Evolutionary conservation across 2,113 vertebrate species (phyloP), one percentile per base, ranked within the genome.

Genomic region (Mesoclemmys tuberculata): DNA sequence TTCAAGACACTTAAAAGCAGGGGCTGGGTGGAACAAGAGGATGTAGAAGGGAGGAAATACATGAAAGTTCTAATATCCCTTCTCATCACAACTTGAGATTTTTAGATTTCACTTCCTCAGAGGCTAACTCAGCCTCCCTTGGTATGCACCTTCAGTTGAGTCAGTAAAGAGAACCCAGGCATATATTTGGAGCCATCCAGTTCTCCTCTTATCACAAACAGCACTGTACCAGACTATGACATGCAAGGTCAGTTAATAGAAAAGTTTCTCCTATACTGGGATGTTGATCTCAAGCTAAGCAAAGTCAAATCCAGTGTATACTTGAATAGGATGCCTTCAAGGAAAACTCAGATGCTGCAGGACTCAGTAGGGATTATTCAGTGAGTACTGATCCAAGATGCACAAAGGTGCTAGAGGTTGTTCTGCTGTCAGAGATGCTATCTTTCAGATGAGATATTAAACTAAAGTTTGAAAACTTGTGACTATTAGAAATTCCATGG

Each of bases 321-420:
- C 27, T 58, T 88, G 78, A 84, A 49, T 35, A 92, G 93, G 64
- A 89, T 46, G 64, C 41, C 52, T 4, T 61, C 68, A 78, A 93
- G 89, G 83, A 82, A 80, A 89, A 81, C 52, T n/a, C 74, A 89
- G 52, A 58, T 94, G 82, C 64, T 84, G 74, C 38, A 58, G 85
- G 82, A 88, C 85, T 85, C 90, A 86, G 79, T 89, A 94, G 80
- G 82, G 93, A 56, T 77, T 71, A 52, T 49, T 89, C 64, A 82
- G 31, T 41, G 68, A 79, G 31, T 71, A 56, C 90, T 93, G 48
- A 93, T 51, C 46, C 29, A 74, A 14, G 84, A 79, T 31, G 79
- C 78, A 10, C 4, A 77, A 83, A 44, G 38, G 49, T 87, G 21
- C 48, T 90, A 80, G 74, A 88, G 86, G 85, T 80, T 94, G 19